phyloP scores from a whole-genome alignment of 2,888 invertebrate species.

The Trachelus tabidus region DNA sequence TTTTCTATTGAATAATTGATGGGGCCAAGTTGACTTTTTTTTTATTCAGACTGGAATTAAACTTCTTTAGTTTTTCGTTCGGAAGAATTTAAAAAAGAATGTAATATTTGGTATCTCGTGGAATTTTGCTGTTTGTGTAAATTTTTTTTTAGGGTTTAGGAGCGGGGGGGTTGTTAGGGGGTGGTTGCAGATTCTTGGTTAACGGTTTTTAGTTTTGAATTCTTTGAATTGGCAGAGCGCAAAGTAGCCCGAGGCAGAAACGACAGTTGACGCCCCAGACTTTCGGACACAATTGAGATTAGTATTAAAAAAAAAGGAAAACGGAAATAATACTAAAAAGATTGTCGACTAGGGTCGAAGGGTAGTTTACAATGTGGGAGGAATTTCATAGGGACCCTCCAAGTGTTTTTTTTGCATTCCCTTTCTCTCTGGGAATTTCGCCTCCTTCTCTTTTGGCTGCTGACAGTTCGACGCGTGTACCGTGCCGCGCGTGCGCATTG shows the following conservation, averaged over 20 bases:
- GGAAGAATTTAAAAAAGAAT: background rate
- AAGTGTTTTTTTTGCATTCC: conserved; percentile 21
- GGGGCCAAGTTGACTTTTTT: background rate
- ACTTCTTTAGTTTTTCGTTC: background rate
- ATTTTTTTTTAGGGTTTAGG: background rate
- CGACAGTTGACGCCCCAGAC: conserved; percentile 52
- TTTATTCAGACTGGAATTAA: background rate
- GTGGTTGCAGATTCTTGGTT: background rate
- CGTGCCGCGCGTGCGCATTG: conserved; percentile 44
- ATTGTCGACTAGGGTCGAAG: conserved; percentile 28
- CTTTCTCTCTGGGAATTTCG: background rate
- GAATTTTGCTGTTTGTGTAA: background rate
- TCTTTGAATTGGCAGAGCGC: conserved; percentile 28
- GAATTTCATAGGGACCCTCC: conserved; percentile 43
- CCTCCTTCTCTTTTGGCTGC: background rate
- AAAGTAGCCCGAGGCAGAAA: conserved; percentile 22
- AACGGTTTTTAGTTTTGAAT: background rate
- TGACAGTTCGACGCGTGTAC: conserved; percentile 29
- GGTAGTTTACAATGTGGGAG: conserved; percentile 53
- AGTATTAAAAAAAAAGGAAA: conserved; percentile 24
- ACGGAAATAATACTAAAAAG: conserved; percentile 23
- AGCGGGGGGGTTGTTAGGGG: background rate
- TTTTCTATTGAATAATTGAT: conserved; percentile 22
- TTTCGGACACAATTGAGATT: conserved; percentile 49
- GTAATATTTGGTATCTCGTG: background rate